Conservation (phyloP, 2,113 vertebrate genomes). For the Cepphus grylle region DNA sequence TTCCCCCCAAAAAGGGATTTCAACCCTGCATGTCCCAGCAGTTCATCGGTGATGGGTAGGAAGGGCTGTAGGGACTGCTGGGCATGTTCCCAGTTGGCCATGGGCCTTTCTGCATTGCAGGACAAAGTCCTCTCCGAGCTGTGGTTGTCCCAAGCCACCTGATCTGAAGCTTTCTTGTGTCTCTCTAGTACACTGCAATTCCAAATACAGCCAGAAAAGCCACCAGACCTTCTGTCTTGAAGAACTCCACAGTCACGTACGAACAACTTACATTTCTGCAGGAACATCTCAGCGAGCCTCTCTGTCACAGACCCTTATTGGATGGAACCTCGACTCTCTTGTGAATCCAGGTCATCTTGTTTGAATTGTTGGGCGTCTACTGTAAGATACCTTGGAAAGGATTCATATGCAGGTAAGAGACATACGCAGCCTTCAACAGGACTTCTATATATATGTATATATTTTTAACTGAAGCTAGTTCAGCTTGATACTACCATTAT, state of each 20-base stretch:
- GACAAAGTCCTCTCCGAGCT: background rate
- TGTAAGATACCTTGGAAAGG: background rate
- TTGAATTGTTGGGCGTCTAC: background rate
- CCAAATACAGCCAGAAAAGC: background rate
- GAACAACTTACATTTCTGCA: background rate
- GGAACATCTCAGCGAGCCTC: background rate
- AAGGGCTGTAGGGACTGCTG: background rate
- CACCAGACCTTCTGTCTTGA: background rate
- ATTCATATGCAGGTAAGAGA: background rate
- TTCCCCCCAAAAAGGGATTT: background rate
- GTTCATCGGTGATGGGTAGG: background rate
- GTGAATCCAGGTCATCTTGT: background rate
- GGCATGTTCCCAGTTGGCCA: background rate
- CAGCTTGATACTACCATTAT: background rate
- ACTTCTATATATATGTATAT: too few relatives aligned
- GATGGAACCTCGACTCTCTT: background rate
- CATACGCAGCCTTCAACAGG: background rate
- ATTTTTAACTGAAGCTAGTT: background rate
- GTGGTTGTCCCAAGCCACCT: background rate
- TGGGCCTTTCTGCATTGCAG: background rate
- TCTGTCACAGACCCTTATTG: background rate
- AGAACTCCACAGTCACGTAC: background rate
- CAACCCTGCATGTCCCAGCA: background rate
- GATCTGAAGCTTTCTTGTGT: background rate
- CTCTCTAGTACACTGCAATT: background rate